Percentiles rank a stretch among this genome's conserved stretches.
Evolutionary conservation across 1,140 invertebrate genomes (phyloP).

Genomic region (Aphis gossypii): DNA sequence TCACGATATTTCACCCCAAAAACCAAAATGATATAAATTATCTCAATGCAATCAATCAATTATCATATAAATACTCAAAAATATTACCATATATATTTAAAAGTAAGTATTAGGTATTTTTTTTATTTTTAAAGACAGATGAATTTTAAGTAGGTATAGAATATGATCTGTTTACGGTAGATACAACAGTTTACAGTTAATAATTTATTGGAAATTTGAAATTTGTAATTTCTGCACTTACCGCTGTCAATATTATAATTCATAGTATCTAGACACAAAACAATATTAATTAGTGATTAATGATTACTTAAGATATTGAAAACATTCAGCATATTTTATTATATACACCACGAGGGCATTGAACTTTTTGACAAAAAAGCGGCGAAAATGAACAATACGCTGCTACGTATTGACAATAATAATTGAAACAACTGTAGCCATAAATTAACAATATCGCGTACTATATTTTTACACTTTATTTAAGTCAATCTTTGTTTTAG

Average conservation of each 20-base stretch:
- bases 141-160: not conserved
- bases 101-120: not conserved
- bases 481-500: not conserved
- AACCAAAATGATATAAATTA: not conserved
- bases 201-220: too few species aligned
- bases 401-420: not conserved
- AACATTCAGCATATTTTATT: not conserved
- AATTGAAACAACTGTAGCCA: not conserved
- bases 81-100: not conserved
- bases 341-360: not conserved
- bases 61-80: not conserved
- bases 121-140: too few species aligned
- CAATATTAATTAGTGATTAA: not conserved
- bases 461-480: not conserved
- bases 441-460: not conserved
- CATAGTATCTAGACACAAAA: not conserved
- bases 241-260: not conserved
- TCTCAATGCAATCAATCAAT: not conserved
- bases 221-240: too few species aligned
- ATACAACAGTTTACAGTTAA: not conserved
- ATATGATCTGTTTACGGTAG: not conserved
- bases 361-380: not conserved
- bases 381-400: not conserved
- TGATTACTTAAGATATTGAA: not conserved
- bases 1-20: not conserved